Conservation (phyloP, 2,797 vertebrate genomes). For the Threskiornis aethiopicus region DNA sequence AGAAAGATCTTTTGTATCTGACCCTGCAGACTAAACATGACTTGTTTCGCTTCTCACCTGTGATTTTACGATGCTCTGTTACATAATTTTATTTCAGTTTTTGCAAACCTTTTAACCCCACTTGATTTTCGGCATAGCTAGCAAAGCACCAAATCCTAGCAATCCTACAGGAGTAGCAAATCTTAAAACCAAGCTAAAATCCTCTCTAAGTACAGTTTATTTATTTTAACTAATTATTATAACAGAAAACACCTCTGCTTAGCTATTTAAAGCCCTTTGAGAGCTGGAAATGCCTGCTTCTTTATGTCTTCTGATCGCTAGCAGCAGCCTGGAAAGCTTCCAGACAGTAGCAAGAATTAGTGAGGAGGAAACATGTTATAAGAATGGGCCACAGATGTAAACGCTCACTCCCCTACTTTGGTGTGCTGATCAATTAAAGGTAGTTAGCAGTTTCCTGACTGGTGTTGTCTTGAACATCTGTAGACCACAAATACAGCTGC, state of each 20-base stretch:
- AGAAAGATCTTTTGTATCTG: neutral
- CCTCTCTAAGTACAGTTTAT: neutral
- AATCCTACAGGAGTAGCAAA: neutral
- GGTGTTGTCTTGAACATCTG: conserved; percentile 12
- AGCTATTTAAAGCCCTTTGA: neutral
- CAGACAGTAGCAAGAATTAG: conserved; percentile 32
- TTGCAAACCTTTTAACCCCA: neutral
- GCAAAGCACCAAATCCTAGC: neutral
- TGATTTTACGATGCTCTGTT: neutral
- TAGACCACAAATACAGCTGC: neutral
- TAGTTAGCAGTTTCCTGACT: conserved; percentile 29
- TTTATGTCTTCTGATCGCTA: neutral
- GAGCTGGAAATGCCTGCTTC: neutral
- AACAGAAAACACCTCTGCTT: neutral
- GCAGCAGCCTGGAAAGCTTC: conserved; percentile 32
- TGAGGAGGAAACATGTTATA: conserved; percentile 5
- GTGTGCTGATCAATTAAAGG: conserved; percentile 30
- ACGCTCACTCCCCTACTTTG: neutral
- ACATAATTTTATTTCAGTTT: neutral
- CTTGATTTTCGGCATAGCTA: neutral
- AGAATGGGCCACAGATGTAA: conserved; percentile 44
- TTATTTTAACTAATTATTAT: neutral
- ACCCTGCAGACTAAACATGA: neutral
- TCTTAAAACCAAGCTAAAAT: neutral
- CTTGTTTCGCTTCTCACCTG: neutral